These are phyloP conservation scores for Frankliniella intonsa DNA, from an alignment of 2,888 invertebrate species.

Conservation along the genomic window DNA sequence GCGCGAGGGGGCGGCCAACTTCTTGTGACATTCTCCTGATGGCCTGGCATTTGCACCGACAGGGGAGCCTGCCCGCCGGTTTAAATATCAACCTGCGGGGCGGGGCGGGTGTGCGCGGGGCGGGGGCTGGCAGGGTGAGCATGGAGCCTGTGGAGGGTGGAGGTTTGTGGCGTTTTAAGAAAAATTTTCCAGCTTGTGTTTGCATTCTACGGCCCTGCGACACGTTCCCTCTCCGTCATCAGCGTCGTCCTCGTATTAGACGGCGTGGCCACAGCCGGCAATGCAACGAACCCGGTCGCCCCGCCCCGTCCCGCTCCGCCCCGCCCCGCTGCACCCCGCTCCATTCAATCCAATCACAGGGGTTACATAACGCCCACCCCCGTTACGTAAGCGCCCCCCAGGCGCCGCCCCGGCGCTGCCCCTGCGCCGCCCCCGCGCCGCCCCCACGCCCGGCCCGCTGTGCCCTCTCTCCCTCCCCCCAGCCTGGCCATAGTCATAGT, in stretches of 20 bases:
- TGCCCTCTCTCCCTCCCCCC: not conserved
- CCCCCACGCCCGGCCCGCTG: not conserved
- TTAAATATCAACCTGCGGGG: not conserved
- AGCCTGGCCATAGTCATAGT: not conserved
- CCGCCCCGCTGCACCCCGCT: conserved; percentile 12
- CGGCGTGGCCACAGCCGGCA: too few species aligned
- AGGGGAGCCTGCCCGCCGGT: not conserved
- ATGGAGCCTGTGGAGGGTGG: too few species aligned
- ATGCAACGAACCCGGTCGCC: not conserved
- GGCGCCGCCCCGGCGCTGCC: not conserved
- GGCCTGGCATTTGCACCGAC: conserved; percentile 17
- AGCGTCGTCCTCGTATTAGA: too few species aligned
- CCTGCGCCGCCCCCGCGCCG: too few species aligned
- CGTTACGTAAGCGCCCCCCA: conserved; percentile 27
- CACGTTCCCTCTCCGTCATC: too few species aligned
- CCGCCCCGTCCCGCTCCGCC: not conserved
- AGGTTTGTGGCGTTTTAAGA: too few species aligned
- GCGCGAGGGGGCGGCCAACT: not conserved
- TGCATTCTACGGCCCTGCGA: too few species aligned
- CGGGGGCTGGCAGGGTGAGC: too few species aligned
- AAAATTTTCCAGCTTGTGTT: too few species aligned
- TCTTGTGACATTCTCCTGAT: conserved; percentile 15
- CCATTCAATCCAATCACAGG: conserved; percentile 20
- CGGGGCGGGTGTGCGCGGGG: not conserved
- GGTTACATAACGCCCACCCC: conserved; percentile 21